Conservation (phyloP, 2,797 vertebrate genomes). For the Gambusia yucatana region DNA sequence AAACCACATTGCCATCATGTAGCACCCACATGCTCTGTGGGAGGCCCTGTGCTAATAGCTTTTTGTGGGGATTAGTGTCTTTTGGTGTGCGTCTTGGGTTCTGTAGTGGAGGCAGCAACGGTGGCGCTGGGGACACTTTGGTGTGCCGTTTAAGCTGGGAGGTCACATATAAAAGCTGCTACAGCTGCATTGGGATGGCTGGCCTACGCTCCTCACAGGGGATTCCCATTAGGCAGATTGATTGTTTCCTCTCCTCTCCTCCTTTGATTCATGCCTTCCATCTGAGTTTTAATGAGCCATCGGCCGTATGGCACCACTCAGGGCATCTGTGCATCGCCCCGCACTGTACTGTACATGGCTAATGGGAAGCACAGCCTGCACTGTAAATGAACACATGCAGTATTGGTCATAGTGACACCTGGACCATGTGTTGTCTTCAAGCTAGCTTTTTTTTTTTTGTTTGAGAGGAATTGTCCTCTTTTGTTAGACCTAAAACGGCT, state of each 20-base stretch:
- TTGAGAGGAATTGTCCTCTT: not conserved
- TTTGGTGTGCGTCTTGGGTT: constrained; percentile 74
- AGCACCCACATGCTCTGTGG: constrained; percentile 57
- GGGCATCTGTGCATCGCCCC: constrained; percentile 80
- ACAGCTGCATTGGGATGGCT: constrained; percentile 79
- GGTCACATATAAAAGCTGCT: constrained; percentile 76
- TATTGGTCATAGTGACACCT: constrained; percentile 26
- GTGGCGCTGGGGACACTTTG: constrained; percentile 64
- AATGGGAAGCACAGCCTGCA: constrained; percentile 59
- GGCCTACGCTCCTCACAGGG: constrained; percentile 77
- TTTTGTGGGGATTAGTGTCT: constrained; percentile 58
- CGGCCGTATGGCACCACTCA: constrained; percentile 81
- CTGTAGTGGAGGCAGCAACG: constrained; percentile 77
- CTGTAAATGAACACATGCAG: constrained; percentile 50
- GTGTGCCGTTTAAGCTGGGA: constrained; percentile 72
- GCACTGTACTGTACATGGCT: constrained; percentile 64
- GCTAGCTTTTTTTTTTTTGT: constrained; percentile 15
- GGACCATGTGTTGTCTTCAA: constrained; percentile 27
- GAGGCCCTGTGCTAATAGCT: constrained; percentile 58
- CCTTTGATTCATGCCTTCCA: constrained; percentile 87
- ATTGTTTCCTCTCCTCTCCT: constrained; percentile 83
- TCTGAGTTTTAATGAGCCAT: constrained; percentile 84
- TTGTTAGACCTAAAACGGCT: constrained; percentile 3
- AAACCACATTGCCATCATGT: constrained; percentile 61
- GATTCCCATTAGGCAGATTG: constrained; percentile 87